These are phyloP conservation scores for Arion vulgaris DNA, from an alignment of 1,140 invertebrate species.

Conservation along the genomic window DNA sequence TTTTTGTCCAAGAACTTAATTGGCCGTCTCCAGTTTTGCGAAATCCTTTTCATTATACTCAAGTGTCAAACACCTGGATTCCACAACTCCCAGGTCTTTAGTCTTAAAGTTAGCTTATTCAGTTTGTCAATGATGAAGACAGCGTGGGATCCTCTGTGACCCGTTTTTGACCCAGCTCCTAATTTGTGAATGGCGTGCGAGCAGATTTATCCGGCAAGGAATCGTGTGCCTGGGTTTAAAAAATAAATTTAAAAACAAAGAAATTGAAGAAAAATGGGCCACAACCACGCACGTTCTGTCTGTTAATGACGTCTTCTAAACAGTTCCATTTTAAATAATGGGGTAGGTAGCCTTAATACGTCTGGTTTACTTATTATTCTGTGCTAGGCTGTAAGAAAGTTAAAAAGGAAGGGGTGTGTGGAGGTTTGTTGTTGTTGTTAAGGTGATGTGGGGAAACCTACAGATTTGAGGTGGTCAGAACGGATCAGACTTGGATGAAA, in stretches of 20 bases:
- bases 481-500: too few species aligned
- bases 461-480: too few species aligned
- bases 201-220: not conserved
- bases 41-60: constrained; percentile 1
- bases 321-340: too few species aligned
- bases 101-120: not conserved
- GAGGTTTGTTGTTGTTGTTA: too few species aligned
- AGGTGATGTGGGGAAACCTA: too few species aligned
- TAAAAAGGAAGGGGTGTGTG: too few species aligned
- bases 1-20: not conserved
- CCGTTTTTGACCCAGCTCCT: not conserved
- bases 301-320: not conserved
- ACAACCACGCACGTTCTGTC: not conserved
- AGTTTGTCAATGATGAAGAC: constrained; percentile 10
- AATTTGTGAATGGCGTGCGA: constrained; percentile 14
- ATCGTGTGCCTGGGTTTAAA: not conserved
- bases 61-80: constrained; percentile 3
- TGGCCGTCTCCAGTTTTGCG: not conserved
- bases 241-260: not conserved
- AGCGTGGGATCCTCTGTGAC: not conserved
- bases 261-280: not conserved
- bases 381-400: too few species aligned
- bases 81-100: not conserved
- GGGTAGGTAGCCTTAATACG: not conserved
- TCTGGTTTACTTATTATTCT: not conserved